phyloP scores from a whole-genome alignment of 2,113 vertebrate species.

The Mionectes macconnelli region DNA sequence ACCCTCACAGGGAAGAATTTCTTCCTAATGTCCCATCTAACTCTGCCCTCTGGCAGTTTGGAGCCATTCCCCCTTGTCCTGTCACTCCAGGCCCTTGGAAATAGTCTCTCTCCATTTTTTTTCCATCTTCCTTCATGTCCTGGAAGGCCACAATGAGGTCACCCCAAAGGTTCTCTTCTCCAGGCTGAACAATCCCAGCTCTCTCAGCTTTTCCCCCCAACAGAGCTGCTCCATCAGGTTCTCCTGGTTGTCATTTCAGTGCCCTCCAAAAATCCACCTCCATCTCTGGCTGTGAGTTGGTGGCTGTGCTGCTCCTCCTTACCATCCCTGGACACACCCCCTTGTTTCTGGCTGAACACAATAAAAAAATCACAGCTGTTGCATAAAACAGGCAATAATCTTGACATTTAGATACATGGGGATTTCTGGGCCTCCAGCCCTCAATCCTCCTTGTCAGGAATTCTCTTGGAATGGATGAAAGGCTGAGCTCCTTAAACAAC shows the following conservation, averaged over 20 bases:
- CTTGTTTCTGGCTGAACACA: background rate
- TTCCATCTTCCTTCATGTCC: accelerated
- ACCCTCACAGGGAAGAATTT: accelerated
- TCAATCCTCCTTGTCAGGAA: background rate
- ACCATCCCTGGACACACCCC: too few species aligned
- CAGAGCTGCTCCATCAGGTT: background rate
- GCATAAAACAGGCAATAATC: background rate
- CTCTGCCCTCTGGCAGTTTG: accelerated
- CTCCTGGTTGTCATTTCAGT: background rate
- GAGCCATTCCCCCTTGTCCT: background rate
- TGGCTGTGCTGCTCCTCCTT: background rate
- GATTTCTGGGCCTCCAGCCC: background rate
- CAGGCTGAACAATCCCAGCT: background rate
- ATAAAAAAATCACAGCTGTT: background rate
- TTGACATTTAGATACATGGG: background rate
- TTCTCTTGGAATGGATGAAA: background rate
- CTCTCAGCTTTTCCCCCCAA: background rate
- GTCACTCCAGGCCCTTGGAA: accelerated
- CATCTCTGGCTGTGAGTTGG: background rate
- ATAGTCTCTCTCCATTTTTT: accelerated
- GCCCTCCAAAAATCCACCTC: background rate
- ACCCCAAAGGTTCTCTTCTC: background rate
- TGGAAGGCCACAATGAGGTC: accelerated
- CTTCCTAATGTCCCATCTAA: background rate
- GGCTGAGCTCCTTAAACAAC: background rate